Evolutionary conservation across 2,888 invertebrate genomes (phyloP), one percentile per base, ranked within the genome.

Genomic region (Sminthurinus aureus): DNA sequence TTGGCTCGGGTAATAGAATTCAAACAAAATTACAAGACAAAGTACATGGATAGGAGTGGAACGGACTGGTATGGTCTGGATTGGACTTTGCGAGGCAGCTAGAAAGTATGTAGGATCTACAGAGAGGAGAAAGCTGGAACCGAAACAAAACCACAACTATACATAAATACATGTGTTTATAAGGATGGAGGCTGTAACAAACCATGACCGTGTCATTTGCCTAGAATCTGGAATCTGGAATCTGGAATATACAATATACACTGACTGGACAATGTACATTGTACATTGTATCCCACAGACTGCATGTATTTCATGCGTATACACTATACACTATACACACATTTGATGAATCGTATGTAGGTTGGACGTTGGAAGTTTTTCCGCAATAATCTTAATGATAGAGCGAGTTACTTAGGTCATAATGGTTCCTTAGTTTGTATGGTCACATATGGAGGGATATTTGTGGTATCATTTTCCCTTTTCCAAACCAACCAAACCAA

Each of bases 391-490:
- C 84, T 86, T 86, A 86, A 86, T 86, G 86, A 86, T 86, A 74
- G 84, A 82, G 74, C 82, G 85, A 86, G 85, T 86, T 86, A 86
- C 84, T 86, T 86, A 86, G 86, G 83, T 85, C 84, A 85, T 86
- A 86, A 86, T 86, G 84, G 85, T 15, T 69, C 86, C 82, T 82
- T 83, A 85, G 83, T 86, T 73, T 79, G 79, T 79, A 24, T 77
- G 82, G 86, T 84, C 86, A 84, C 85, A 87, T 85, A 84, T 84
- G 84, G 80, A 81, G 58, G 77, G 83, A 84, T 82, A 84, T 85
- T 85, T 85, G 85, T 84, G 85, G 86, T 82, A 86, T 87, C 82
- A 86, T 87, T 87, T 83, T 79, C 83, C 81, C 83, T 52, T 81
- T 64, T 71, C 73, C 83, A 81, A 81, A 83, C 84, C 85, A 67